These are phyloP conservation scores for Leptestheria dahalacensis DNA, from an alignment of 1,140 invertebrate genomes.

Conservation along the genomic window DNA sequence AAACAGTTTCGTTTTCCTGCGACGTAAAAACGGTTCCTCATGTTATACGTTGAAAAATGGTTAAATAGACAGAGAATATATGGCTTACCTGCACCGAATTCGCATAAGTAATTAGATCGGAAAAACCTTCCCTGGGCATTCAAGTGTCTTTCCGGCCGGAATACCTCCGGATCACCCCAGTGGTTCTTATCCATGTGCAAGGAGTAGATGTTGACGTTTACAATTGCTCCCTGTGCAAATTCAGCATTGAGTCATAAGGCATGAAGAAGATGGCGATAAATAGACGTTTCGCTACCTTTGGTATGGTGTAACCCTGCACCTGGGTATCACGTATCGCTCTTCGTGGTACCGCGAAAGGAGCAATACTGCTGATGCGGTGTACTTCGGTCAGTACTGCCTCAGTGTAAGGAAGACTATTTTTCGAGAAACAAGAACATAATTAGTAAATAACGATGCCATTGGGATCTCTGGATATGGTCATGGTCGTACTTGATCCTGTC, in stretches of 20 bases:
- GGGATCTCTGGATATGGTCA: too few relatives aligned
- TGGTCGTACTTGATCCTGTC: too few relatives aligned
- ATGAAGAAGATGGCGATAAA: neutral
- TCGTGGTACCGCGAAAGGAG: conserved; percentile 3
- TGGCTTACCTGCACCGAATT: conserved; percentile 47
- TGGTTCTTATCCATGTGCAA: conserved; percentile 41
- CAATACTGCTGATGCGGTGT: conserved; percentile 9
- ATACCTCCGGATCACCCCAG: conserved; percentile 50
- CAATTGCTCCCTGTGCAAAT: conserved; percentile 32
- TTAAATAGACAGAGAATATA: neutral
- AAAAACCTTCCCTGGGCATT: conserved; percentile 36
- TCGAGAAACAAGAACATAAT: neutral
- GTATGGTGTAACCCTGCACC: conserved; percentile 12
- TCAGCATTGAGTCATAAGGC: neutral
- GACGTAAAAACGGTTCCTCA: neutral
- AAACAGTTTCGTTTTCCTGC: conserved; percentile 10
- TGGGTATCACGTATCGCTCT: conserved; percentile 6
- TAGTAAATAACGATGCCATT: too few relatives aligned
- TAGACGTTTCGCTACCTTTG: conserved; percentile 1
- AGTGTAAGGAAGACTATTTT: conserved; percentile 6
- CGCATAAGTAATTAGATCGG: conserved; percentile 39
- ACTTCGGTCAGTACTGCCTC: conserved; percentile 13
- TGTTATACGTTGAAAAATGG: neutral
- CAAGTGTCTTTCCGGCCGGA: conserved; percentile 51
- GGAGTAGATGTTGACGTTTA: conserved; percentile 44